Conservation (phyloP, 2,888 invertebrate species). For the Lithophane ornitopus region DNA sequence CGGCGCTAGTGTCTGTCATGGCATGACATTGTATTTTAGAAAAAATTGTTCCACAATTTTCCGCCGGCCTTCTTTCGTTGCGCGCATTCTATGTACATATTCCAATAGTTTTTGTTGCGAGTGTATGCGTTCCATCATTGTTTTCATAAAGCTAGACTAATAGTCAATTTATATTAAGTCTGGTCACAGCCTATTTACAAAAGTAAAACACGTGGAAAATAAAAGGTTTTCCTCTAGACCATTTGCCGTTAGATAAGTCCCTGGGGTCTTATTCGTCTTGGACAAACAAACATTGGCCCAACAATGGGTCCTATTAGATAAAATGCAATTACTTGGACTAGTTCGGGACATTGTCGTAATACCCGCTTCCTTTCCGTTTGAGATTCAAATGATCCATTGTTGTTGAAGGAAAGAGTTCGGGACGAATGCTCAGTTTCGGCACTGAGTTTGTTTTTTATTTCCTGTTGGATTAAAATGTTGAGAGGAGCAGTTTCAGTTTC, state of each 20-base stretch:
- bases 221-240: constrained; percentile 12
- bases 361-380: constrained; percentile 53
- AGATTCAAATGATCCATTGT: constrained; percentile 71
- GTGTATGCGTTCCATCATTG: neutral
- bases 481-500: neutral
- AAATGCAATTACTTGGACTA: constrained; percentile 69
- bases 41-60: no score
- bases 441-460: constrained; percentile 16
- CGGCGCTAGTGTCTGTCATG: no score
- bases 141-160: neutral
- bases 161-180: neutral
- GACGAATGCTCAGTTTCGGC: constrained; percentile 29
- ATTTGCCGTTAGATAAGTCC: constrained; percentile 40
- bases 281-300: constrained; percentile 36
- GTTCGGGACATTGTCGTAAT: constrained; percentile 62
- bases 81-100: no score
- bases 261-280: constrained; percentile 17
- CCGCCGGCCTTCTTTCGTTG: no score
- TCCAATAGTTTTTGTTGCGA: neutral
- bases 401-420: constrained; percentile 47
- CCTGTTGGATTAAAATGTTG: constrained; percentile 14
- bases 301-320: constrained; percentile 63
- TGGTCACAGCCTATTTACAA: neutral
- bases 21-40: no score
- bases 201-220: constrained; percentile 10